Evolutionary conservation across 2,797 vertebrate genomes (phyloP).

Genomic region (Ibycter americanus): DNA sequence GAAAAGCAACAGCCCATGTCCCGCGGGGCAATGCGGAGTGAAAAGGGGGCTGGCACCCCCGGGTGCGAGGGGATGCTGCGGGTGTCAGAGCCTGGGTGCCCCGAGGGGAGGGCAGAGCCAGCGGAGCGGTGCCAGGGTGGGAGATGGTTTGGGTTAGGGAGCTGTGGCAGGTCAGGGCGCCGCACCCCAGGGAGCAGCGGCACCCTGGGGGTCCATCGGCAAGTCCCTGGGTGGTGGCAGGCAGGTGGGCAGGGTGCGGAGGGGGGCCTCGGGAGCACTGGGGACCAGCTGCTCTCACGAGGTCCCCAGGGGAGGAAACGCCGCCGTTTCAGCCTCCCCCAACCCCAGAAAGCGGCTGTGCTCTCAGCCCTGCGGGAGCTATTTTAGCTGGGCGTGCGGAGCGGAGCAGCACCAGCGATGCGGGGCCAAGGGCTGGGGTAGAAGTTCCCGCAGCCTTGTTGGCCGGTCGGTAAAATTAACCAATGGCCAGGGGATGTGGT

Average conservation of each 20-base stretch:
- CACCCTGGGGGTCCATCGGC: rapidly evolving
- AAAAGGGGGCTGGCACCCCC: not conserved
- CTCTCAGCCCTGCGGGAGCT: not conserved
- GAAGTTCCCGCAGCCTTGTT: not conserved
- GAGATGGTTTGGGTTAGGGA: not conserved
- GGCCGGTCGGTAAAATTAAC: not conserved
- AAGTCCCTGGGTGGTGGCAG: rapidly evolving
- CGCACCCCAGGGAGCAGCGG: not conserved
- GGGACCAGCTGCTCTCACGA: not conserved
- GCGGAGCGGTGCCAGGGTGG: rapidly evolving
- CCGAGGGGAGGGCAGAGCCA: not conserved
- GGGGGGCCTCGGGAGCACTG: not conserved
- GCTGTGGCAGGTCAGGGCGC: rapidly evolving
- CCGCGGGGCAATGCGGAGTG: rapidly evolving
- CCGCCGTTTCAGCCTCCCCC: not conserved
- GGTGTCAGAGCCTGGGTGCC: not conserved
- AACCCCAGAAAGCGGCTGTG: not conserved
- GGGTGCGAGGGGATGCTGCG: rapidly evolving
- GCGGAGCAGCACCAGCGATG: rapidly evolving
- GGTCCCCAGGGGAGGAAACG: rapidly evolving
- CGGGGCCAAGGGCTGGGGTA: not conserved
- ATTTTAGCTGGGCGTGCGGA: rapidly evolving
- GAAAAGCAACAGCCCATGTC: not conserved
- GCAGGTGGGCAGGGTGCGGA: not conserved
- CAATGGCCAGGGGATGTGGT: not conserved